These are phyloP conservation scores for Apamea anceps DNA, from an alignment of 2,888 invertebrate genomes.

Conservation along the genomic window DNA sequence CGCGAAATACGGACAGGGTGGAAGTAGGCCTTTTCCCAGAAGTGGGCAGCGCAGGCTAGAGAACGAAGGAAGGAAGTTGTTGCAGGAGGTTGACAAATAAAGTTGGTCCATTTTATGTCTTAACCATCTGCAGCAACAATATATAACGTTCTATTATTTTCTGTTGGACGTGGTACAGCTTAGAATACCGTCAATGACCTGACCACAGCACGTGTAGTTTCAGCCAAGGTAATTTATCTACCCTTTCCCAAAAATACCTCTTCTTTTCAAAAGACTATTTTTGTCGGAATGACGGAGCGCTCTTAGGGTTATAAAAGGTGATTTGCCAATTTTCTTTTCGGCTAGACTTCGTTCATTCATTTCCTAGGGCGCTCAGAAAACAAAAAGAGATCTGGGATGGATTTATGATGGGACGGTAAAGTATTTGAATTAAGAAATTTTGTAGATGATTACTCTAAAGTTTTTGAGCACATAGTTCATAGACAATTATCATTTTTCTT, in stretches of 20 bases:
- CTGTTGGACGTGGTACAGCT: background rate
- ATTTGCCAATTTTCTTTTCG: constrained; percentile 9
- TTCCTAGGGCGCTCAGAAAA: constrained; percentile 26
- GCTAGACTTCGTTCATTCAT: constrained; percentile 37
- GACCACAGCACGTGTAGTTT: constrained; percentile 2
- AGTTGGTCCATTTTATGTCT: background rate
- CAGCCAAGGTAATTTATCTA: constrained; percentile 56
- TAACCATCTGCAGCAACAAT: background rate
- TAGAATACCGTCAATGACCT: constrained; percentile 29
- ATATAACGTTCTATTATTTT: background rate
- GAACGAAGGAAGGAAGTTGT: background rate
- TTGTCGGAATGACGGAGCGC: constrained; percentile 41
- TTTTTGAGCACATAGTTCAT: no score
- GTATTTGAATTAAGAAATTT: background rate
- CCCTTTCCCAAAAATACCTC: constrained; percentile 24
- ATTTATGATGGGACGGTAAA: background rate
- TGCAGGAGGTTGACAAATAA: no score
- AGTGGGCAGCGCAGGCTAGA: background rate
- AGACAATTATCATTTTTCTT: no score
- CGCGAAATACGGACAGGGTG: background rate
- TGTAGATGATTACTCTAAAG: background rate
- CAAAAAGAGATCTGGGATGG: constrained; percentile 6
- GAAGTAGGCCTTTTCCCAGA: background rate
- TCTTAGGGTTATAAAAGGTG: constrained; percentile 25
- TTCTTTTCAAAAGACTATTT: constrained; percentile 38